Percentiles rank a stretch among this genome's conserved stretches.
Conservation (phyloP, 2,797 vertebrate species). For the Huso huso region DNA sequence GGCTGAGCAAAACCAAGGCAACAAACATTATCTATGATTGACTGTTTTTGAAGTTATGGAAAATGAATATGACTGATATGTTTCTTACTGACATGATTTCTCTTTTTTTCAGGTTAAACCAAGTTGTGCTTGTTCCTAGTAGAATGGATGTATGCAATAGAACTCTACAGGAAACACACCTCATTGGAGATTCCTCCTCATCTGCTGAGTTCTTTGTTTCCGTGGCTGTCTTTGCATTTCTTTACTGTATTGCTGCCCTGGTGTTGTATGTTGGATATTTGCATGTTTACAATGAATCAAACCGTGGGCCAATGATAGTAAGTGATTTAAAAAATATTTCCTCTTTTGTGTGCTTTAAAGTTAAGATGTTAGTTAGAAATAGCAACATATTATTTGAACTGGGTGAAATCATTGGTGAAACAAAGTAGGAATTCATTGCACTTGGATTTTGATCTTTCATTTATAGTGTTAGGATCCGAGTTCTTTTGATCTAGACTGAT, state of each 20-base stretch:
- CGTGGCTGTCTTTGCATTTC: slow-evolving; percentile 77
- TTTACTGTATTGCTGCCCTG: slow-evolving; percentile 80
- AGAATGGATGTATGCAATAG: slow-evolving; percentile 54
- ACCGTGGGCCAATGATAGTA: slow-evolving; percentile 79
- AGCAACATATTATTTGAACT: no score
- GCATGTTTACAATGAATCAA: slow-evolving; percentile 78
- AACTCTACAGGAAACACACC: slow-evolving; percentile 43
- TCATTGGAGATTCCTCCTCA: slow-evolving; percentile 80
- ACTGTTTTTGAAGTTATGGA: no score
- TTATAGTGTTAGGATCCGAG: no score
- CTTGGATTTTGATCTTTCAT: no score
- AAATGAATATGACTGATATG: no score
- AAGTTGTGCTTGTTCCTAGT: slow-evolving; percentile 39
- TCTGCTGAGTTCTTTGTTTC: slow-evolving; percentile 86
- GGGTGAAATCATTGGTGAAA: no score
- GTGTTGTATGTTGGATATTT: slow-evolving; percentile 86
- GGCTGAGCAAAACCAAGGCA: no score
- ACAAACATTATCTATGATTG: no score
- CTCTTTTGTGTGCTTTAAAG: no score
- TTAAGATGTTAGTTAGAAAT: no score
- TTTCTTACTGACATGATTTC: no score
- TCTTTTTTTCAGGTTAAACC: slow-evolving; percentile 44
- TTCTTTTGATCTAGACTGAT: background rate
- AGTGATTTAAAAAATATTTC: slow-evolving; percentile 34
- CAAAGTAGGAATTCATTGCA: no score